A percentile compares a stretch with the other conserved stretches of the same genome.
Evolutionary conservation across 2,888 invertebrate genomes (phyloP).

Genomic region (Tipula vernalis): DNA sequence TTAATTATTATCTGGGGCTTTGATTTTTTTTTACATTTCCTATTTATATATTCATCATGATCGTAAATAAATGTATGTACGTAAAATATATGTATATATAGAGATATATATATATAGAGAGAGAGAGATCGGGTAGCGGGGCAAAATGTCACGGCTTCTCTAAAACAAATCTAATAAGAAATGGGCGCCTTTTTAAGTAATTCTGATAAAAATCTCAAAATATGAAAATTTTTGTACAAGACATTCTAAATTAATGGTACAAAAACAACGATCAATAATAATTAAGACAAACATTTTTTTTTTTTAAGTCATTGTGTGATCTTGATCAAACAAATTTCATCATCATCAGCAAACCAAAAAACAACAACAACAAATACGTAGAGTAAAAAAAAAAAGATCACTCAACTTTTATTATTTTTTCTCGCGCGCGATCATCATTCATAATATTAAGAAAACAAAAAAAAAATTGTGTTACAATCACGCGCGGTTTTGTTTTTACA

Average conservation of each 20-base stretch:
- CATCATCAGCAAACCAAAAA: background rate
- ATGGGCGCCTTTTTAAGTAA: background rate
- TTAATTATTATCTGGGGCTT: background rate
- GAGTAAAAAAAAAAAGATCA: background rate
- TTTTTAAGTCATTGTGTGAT: background rate
- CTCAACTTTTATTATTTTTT: background rate
- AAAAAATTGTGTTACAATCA: conserved; percentile 4
- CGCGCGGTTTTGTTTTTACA: background rate
- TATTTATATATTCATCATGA: background rate
- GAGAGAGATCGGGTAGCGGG: background rate
- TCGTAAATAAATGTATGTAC: background rate
- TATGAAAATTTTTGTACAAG: background rate
- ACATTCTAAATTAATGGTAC: background rate
- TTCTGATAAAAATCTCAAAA: background rate
- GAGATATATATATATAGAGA: background rate
- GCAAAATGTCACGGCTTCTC: background rate
- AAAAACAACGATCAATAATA: background rate
- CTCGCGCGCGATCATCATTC: conserved; percentile 4
- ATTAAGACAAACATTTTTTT: background rate
- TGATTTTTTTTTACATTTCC: background rate
- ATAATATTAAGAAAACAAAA: background rate
- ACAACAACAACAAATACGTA: background rate
- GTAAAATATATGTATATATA: background rate
- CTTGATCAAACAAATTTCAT: background rate
- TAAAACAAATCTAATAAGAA: background rate